phyloP scores from a whole-genome alignment of 1,140 invertebrate species.

The Helicoverpa armigera region DNA sequence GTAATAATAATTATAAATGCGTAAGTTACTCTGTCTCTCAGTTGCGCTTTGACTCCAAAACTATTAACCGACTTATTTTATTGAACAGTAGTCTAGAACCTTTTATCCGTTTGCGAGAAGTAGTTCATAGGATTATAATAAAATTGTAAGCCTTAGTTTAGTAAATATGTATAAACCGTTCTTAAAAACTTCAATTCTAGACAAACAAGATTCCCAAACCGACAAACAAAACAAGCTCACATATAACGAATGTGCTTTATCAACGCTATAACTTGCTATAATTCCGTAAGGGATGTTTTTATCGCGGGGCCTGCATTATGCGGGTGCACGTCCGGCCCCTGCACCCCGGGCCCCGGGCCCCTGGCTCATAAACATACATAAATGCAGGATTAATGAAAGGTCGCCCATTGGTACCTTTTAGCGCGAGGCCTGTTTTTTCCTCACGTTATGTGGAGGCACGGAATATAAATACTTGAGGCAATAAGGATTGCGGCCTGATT shows the following conservation, averaged over 20 bases:
- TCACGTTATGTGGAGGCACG: slow-evolving; percentile 34
- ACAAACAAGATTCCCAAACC: neutral
- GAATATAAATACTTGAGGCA: slow-evolving; percentile 14
- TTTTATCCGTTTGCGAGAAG: too few species aligned
- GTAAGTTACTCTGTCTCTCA: too few species aligned
- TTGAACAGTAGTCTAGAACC: too few species aligned
- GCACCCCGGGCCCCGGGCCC: neutral
- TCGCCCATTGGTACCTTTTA: slow-evolving; percentile 34
- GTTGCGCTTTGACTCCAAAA: too few species aligned
- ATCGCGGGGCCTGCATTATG: slow-evolving; percentile 35
- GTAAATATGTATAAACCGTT: too few species aligned
- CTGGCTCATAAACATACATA: slow-evolving; percentile 35
- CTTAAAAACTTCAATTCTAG: neutral
- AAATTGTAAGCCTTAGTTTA: too few species aligned
- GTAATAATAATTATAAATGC: too few species aligned
- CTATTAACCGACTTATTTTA: too few species aligned
- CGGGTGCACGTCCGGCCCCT: slow-evolving; percentile 12
- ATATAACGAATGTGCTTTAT: slow-evolving; percentile 11
- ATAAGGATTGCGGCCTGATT: slow-evolving; percentile 7
- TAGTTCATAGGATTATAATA: too few species aligned
- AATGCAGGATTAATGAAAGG: slow-evolving; percentile 42
- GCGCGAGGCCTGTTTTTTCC: slow-evolving; percentile 8
- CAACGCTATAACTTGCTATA: slow-evolving; percentile 33
- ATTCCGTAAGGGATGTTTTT: slow-evolving; percentile 41
- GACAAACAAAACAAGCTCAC: neutral